Evolutionary conservation across 2,888 invertebrate genomes (phyloP).

Genomic region (Rhagonycha lutea): DNA sequence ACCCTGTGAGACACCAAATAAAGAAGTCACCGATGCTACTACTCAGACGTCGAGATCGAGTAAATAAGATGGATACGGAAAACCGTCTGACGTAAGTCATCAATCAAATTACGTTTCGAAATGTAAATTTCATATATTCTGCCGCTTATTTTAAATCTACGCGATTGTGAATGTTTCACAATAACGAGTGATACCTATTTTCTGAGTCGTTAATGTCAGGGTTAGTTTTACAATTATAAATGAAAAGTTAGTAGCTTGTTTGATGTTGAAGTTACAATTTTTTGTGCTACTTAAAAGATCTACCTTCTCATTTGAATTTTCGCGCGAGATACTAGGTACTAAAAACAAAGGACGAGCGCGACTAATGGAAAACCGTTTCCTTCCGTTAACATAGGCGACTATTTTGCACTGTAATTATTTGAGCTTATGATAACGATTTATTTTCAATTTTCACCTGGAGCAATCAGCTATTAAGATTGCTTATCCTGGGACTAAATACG

Average conservation of each 20-base stretch:
- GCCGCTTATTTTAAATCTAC: not conserved
- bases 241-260: not conserved
- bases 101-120: not conserved
- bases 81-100: not conserved
- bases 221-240: not conserved
- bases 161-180: not conserved
- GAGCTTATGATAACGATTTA: not conserved
- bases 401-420: not conserved
- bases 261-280: not conserved
- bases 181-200: not conserved
- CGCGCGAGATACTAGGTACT: not conserved
- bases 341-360: too few relatives aligned
- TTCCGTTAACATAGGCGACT: too few relatives aligned
- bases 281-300: not conserved
- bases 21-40: not conserved
- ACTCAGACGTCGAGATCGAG: not conserved
- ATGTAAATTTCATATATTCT: not conserved
- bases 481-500: not conserved
- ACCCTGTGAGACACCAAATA: not conserved
- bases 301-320: not conserved
- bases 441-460: not conserved
- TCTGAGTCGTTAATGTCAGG: not conserved
- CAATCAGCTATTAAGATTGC: not conserved
- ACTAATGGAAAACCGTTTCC: too few relatives aligned
- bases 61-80: not conserved